Evolutionary conservation across 2,113 vertebrate species (phyloP), one percentile per base, ranked within the genome.

Genomic region (Peromyscus polionotus): DNA sequence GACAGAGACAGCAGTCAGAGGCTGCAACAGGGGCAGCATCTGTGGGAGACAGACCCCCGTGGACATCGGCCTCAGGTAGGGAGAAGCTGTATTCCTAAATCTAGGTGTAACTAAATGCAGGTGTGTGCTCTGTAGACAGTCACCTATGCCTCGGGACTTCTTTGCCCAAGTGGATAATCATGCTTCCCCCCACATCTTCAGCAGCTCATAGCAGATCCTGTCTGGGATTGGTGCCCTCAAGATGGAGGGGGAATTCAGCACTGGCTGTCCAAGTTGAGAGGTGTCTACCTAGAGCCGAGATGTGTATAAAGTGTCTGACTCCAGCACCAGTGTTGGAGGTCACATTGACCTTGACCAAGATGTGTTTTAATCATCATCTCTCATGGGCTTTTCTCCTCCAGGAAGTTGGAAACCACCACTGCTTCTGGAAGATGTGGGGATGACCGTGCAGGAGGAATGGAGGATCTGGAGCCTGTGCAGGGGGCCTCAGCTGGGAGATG

Each of bases 1-100:
- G 0, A 16, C 13, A 28, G 76, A 7, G 36, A 65, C 0, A 0
- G 1, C 8, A 57, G 70, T 5, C 48, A 5, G 22, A 3, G 1
- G 26, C 51, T 31, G 70, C n/a, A 39, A 39, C 20, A 72, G 10
- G 57, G 54, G 11, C 2, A 6, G 45, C 73, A 9, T 67, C 22
- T 83, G 13, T 4, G 4, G 77, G 57, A 54, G 94, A 76, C 57
- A 45, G 42, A 63, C 51, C 8, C 36, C 36, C 28, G 12, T 48
- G n/a, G n/a, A 54, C 54, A 14, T 13, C 20, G 1, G 67, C 10
- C 17, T 70, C 24, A 42, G 84, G n/a, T 4, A 59, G 61, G 20
- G 24, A 75, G 63, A 68, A 20, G 61, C 24, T 39, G 24, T 48
- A 11, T 22, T 68, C 59, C 76, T 85, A 22, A 57, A n/a, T 45